Evolutionary conservation across 1,140 invertebrate species (phyloP).

Genomic region (Agrilus planipennis): DNA sequence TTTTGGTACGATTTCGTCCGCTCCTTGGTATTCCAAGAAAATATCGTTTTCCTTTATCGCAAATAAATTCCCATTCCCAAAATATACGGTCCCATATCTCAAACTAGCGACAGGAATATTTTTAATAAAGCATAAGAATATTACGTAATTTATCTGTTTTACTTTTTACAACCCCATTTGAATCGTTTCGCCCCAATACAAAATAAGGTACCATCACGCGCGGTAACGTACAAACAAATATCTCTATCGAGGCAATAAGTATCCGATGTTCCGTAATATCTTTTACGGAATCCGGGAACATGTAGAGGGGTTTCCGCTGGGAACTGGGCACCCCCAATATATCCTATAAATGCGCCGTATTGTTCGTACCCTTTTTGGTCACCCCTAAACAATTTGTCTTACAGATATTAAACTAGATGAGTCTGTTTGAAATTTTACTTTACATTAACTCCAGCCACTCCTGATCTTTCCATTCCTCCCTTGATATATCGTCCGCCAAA

Average conservation of each 20-base stretch:
- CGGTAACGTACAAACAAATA: constrained; percentile 17
- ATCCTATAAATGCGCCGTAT: constrained; percentile 23
- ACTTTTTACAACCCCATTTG: constrained; percentile 19
- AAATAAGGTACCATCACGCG: constrained; percentile 20
- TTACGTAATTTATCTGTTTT: too few relatives aligned
- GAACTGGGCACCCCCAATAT: constrained; percentile 13
- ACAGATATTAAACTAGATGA: background rate
- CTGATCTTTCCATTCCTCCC: constrained; percentile 22
- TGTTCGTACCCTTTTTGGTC: constrained; percentile 22
- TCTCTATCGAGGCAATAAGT: constrained; percentile 12
- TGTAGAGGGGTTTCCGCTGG: constrained; percentile 18
- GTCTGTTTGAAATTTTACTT: constrained; percentile 5
- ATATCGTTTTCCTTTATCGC: too few relatives aligned
- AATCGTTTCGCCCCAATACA: constrained; percentile 17
- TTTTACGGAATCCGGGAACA: constrained; percentile 17
- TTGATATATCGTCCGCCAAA: constrained; percentile 19
- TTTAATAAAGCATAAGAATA: too few relatives aligned
- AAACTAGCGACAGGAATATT: too few relatives aligned
- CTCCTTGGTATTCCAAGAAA: too few relatives aligned
- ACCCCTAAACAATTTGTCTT: constrained; percentile 9
- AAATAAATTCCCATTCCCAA: too few relatives aligned
- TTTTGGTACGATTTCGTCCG: too few relatives aligned
- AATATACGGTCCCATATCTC: too few relatives aligned
- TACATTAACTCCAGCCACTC: constrained; percentile 25
- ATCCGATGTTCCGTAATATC: constrained; percentile 14